phyloP scores from a whole-genome alignment of 2,113 vertebrate genomes.

The Shinisaurus crocodilurus region DNA sequence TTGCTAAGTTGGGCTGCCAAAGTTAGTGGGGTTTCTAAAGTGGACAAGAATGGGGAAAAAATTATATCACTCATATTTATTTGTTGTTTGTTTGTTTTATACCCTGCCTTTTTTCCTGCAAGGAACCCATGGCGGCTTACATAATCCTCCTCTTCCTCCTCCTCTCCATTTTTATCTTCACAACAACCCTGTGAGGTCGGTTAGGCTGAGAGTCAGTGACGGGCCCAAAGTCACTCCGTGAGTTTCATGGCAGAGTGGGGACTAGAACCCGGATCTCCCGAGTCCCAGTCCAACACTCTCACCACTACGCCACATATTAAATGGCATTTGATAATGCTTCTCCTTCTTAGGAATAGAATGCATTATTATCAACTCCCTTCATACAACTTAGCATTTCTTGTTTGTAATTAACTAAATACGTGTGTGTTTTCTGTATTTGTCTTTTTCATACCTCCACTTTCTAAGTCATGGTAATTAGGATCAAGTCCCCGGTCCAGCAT shows the following conservation, averaged over 20 bases:
- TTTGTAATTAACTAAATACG: slow-evolving; percentile 4
- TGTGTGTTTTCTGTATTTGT: neutral
- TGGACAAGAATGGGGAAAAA: slow-evolving; percentile 25
- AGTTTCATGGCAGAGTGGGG: no score
- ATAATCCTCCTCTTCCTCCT: no score
- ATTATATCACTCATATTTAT: neutral
- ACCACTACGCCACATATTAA: no score
- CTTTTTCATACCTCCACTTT: slow-evolving; percentile 87
- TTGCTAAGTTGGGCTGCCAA: slow-evolving; percentile 87
- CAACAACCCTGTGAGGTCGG: no score
- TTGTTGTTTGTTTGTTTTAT: no score
- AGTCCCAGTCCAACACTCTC: no score
- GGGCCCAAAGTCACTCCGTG: no score
- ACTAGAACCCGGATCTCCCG: no score
- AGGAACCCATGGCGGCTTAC: no score
- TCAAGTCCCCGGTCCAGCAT: slow-evolving; percentile 93
- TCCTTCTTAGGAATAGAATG: neutral
- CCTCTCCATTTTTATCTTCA: no score
- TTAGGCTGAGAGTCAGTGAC: no score
- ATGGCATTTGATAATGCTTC: neutral
- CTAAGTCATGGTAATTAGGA: slow-evolving; percentile 93
- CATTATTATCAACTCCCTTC: neutral
- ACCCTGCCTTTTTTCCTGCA: no score
- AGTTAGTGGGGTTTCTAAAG: slow-evolving; percentile 90
- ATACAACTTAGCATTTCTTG: neutral